These are phyloP conservation scores for Seira ritae DNA, from an alignment of 2,888 invertebrate species.

Conservation along the genomic window DNA sequence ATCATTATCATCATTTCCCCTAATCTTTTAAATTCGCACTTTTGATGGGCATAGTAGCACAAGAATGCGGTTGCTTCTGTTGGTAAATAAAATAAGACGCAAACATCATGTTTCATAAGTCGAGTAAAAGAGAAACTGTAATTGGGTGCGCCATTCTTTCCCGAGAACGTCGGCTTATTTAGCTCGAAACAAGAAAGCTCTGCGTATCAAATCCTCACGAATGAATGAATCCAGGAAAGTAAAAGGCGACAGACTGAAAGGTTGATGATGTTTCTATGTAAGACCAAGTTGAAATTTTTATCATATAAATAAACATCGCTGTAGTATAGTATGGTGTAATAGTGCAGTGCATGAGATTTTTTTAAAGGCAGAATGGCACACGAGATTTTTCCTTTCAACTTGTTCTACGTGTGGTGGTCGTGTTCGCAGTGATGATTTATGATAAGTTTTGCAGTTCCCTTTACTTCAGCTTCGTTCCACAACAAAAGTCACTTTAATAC, in stretches of 20 bases:
- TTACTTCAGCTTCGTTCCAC: background rate
- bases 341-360: constrained; percentile 22
- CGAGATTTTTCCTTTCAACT: background rate
- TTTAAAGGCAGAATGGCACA: too few relatives aligned
- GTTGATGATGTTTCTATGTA: constrained; percentile 17
- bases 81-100: constrained; percentile 9
- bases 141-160: constrained; percentile 1
- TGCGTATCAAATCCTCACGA: background rate
- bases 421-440: constrained; percentile 43
- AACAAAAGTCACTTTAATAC: background rate
- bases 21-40: constrained; percentile 18
- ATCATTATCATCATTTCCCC: constrained; percentile 22
- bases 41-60: background rate
- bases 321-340: background rate
- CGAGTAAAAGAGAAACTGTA: background rate
- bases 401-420: background rate
- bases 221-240: background rate
- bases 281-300: background rate
- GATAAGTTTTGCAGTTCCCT: constrained; percentile 27
- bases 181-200: background rate
- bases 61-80: background rate
- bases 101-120: constrained; percentile 10
- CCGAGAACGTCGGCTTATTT: background rate
- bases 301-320: background rate
- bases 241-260: constrained; percentile 34